Evolutionary conservation across 2,888 invertebrate species (phyloP), one percentile per base, ranked within the genome.

Genomic region (Glomeris marginata): DNA sequence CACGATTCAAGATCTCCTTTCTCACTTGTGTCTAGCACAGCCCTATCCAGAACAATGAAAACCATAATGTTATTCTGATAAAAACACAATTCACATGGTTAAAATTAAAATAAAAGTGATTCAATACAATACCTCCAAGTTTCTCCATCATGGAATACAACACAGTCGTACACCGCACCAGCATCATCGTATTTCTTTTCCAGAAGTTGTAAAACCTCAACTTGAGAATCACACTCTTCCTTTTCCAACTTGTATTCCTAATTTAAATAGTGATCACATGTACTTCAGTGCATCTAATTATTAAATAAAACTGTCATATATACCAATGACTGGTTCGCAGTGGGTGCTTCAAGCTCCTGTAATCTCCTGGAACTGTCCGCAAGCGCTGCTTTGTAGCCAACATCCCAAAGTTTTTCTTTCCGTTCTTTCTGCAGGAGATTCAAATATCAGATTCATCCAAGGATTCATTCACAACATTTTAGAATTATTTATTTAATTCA

Each of bases 121-220:
- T n/a, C n/a, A n/a, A n/a, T 3, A 3, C 28, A 28, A 28, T 59
- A 79, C 84, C 80, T 78, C 94, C 94, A 97, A 33, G 81, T 77
- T 21, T 73, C 71, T 11, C 92, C 92, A 70, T 95, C 91, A 62
- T 90, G 77, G 68, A 88, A 97, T 28, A 95, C 76, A 46, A 98
- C 75, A 70, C 92, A 90, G 68, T 98, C 98, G 65, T 84, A 91
- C 4, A 85, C 78, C 1, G 88, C 88, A 16, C 94, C 95, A 8
- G 79, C 67, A 63, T 95, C 92, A 49, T 69, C 72, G 66, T 80
- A 90, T 63, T 90, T 86, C 65, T 94, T 95, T 56, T 97, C 94
- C 44, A 81, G 73, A 53, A 70, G 74, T 58, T 77, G 82, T 51
- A 97, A 71, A 52, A 84, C 74, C 60, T 97, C 95, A 47, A 92